Base-by-base conservation (phyloP, 2,113 vertebrate species). In the Channa argus region DNA sequence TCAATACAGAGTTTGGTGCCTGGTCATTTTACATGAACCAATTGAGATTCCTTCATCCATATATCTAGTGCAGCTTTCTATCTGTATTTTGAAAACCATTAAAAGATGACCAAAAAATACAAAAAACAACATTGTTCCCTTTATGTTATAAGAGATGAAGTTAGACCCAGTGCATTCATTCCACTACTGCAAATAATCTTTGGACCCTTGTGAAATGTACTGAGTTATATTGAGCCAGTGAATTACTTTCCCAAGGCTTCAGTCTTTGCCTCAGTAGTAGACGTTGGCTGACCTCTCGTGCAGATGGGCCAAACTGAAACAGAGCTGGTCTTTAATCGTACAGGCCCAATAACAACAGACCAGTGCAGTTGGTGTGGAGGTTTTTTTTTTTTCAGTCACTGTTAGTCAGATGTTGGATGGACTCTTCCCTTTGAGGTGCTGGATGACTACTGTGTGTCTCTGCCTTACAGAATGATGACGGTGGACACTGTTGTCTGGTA, bases 401-500 rank as follows among this genome's bases (percentile, higher is more conserved):
- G 84, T 52, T 74, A 4, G 63, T 78, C 66, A 73, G 66, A 55
- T 49, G 12, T 7, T 37, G 68, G 45, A 58, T 5, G 38, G 62
- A 52, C 54, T 46, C 6, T 36, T 71, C 9, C 15, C 6, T 13
- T 46, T 44, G 44, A 77, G 61, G 9, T 53, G 53, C 43, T 78
- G 44, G 34, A 37, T 75, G 55, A 82, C 72, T 46, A 13, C 44
- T 55, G 63, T 69, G 4, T 63, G 15, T 82, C 56, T 80, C 65
- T 39, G 80, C 56, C 55, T 63, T 15, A 3, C 90, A 99, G 98
- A 99, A 99, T 0, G 98, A 99, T 0, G 97, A 98, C 0, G 97
- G 97, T 0, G 97, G 97, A 59, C 98, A 99, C 91, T 99, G 98
- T 92, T 98, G 97, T 83, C 93, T 99, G 62, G 98, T 99, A 60